Conservation (phyloP, 2,888 invertebrate species). For the Agrilus biguttatus region DNA sequence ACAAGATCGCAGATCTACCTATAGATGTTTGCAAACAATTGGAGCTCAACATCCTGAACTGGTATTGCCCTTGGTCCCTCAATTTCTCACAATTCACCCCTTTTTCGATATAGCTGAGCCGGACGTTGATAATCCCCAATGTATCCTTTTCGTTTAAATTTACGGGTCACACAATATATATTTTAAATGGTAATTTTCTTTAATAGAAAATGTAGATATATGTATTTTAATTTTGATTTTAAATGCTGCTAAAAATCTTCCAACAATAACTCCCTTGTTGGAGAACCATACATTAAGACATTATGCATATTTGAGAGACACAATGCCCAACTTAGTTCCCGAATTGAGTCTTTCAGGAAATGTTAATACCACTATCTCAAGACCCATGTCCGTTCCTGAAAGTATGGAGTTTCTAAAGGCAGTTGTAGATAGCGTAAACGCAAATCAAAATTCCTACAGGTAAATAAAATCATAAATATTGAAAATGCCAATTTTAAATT, state of each 20-base stretch:
- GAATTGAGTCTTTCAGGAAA: conserved; percentile 37
- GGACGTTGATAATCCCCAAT: conserved; percentile 88
- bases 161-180: conserved; percentile 3
- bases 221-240: conserved; percentile 84
- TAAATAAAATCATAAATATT: conserved; percentile 10
- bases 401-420: conserved; percentile 58
- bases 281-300: conserved; percentile 87
- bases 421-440: conserved; percentile 58
- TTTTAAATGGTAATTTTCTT: conserved; percentile 2
- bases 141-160: conserved; percentile 37
- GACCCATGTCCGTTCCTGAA: conserved; percentile 43
- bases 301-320: conserved; percentile 84
- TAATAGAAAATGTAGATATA: conserved; percentile 41
- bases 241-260: conserved; percentile 84
- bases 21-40: conserved; percentile 74
- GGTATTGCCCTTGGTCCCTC: conserved; percentile 76
- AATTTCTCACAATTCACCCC: conserved; percentile 83
- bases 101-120: conserved; percentile 94
- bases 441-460: conserved; percentile 44
- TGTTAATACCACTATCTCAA: conserved; percentile 23
- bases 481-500: background rate
- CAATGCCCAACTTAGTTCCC: conserved; percentile 84
- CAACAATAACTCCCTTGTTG: conserved; percentile 81
- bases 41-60: conserved; percentile 83
- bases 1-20: conserved; percentile 64